Base-by-base conservation (phyloP, 2,797 vertebrate genomes). In the Hafferia zeledoni region DNA sequence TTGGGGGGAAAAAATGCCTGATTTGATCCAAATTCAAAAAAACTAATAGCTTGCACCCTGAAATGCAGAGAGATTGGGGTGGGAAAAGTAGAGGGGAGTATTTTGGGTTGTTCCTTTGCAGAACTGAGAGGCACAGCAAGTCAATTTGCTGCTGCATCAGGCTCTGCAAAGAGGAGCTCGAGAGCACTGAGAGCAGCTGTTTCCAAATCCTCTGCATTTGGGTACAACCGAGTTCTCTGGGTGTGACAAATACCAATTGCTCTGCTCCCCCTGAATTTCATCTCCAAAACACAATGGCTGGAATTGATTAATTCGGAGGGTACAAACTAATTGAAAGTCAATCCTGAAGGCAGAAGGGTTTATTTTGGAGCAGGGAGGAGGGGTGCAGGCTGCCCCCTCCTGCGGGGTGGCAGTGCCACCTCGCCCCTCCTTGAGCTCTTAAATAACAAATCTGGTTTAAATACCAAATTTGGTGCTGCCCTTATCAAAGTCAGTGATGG, bases 181-280 rank as follows among this genome's bases (percentile, higher is more conserved):
- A 86, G 87, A 96, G 44, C 37, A 63, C 57, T 83, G 35, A 74
- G 95, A 70, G 20, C 56, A 65, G 79, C 83, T 74, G 60, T 68
- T 95, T 91, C 83, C 82, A 74, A 89, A 89, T 57, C 94, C 79
- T 83, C 86, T 53, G 39, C n/a, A 1, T 70, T 49, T 75, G 3
- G 10, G 49, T 33, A 88, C 74, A 81, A 91, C 61, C 31, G 93
- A 94, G 82, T 30, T 79, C 89, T 87, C 64, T 87, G 87, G 94
- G 56, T 87, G 89, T 96, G 81, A 95, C 93, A 94, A 96, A 92
- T 80, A 94, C 85, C 87, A 95, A 94, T 28, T 79, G 44, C 22
- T 33, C 35, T 53, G 33, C 93, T 86, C 87, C 23, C 85, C 94
- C 91, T 63, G 83, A 61, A 71, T 84, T 49, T 77, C 93, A 75